These are phyloP conservation scores for Microplitis demolitor DNA, from an alignment of 1,140 invertebrate species.

Conservation along the genomic window DNA sequence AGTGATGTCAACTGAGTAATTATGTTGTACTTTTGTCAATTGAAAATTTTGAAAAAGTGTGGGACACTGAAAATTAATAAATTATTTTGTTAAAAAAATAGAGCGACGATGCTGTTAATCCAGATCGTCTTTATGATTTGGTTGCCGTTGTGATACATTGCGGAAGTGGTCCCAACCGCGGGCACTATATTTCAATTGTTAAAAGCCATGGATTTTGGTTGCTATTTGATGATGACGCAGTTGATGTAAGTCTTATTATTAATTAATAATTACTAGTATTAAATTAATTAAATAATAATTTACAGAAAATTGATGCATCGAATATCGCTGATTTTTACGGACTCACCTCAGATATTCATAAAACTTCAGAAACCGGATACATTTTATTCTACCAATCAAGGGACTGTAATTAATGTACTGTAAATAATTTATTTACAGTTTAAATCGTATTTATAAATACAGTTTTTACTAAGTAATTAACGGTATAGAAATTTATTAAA, in stretches of 20 bases:
- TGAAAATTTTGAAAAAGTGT: too few species aligned
- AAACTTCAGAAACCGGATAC: conserved; percentile 98
- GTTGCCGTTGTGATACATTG: conserved; percentile 99
- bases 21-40: too few species aligned
- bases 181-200: conserved; percentile 99
- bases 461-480: too few species aligned
- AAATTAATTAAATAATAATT: conserved; percentile 41
- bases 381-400: conserved; percentile 99
- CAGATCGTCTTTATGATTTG: conserved; percentile 96
- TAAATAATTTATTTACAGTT: background rate
- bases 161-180: conserved; percentile 97
- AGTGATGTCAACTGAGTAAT: too few species aligned
- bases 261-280: background rate
- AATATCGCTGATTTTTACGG: conserved; percentile 99
- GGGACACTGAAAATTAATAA: background rate
- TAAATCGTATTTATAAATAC: conserved; percentile 33
- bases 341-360: conserved; percentile 96
- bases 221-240: conserved; percentile 99
- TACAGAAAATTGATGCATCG: conserved; percentile 97
- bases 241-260: conserved; percentile 81
- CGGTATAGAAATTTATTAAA: background rate
- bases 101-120: conserved; percentile 97
- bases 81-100: conserved; percentile 48
- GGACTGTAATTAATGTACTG: conserved; percentile 66
- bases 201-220: conserved; percentile 99